Conservation (phyloP, 37 sponge, comb jelly and placozoan genomes). For the Lycopodina hypogea region DNA sequence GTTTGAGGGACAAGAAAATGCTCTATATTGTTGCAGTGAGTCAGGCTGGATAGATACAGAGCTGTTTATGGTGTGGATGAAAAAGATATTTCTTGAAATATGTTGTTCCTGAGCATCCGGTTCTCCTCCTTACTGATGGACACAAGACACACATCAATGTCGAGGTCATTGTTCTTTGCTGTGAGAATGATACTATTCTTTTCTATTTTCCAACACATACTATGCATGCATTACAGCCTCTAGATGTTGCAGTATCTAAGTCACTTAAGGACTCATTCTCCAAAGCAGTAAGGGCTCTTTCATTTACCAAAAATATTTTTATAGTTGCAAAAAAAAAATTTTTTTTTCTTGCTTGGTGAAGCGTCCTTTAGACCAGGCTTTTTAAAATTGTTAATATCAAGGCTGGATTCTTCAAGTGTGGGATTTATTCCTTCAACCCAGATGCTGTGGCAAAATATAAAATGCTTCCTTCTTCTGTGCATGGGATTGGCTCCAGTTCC, state of each 20-base stretch:
- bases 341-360: neutral
- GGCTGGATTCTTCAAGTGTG: neutral
- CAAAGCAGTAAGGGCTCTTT: neutral
- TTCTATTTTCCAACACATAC: constrained; percentile 26
- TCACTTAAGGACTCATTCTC: neutral
- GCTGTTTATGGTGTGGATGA: constrained; percentile 22
- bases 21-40: constrained; percentile 2
- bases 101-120: neutral
- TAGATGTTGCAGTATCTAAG: too few relatives aligned
- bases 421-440: neutral
- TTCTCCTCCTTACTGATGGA: constrained; percentile 27
- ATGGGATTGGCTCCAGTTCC: too few relatives aligned
- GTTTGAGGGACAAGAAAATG: constrained; percentile 8
- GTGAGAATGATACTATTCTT: constrained; percentile 16
- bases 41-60: constrained; percentile 17
- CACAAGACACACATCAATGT: constrained; percentile 13
- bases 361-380: neutral
- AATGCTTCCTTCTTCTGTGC: neutral
- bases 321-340: neutral
- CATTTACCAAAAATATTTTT: neutral
- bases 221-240: neutral
- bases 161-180: constrained; percentile 13
- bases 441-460: neutral
- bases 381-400: constrained; percentile 5
- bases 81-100: neutral